Evolutionary conservation across 2,797 vertebrate species (phyloP).

Genomic region (Acipenser oxyrinchus): DNA sequence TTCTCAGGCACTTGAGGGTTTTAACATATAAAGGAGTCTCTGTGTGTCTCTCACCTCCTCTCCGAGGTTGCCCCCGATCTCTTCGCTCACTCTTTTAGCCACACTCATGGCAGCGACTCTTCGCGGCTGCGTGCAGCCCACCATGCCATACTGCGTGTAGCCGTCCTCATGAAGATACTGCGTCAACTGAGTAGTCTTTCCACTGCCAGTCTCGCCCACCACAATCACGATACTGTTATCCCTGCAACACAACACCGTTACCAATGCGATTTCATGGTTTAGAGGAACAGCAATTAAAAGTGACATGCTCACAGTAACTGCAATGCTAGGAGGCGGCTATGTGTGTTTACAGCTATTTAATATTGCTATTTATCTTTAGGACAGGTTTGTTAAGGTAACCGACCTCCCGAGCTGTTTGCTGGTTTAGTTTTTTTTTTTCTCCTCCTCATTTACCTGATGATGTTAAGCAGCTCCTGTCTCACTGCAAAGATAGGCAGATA

Average conservation of each 20-base stretch:
- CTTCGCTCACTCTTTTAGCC: conserved; percentile 95
- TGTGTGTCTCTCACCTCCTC: conserved; percentile 75
- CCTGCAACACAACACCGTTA: conserved; percentile 42
- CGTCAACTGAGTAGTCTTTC: conserved; percentile 95
- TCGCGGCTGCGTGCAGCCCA: conserved; percentile 92
- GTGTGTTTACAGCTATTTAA: too few species aligned
- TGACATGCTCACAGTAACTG: neutral
- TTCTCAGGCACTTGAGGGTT: neutral
- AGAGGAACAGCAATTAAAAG: neutral
- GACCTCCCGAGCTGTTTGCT: neutral
- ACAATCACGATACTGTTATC: conserved; percentile 98
- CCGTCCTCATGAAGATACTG: conserved; percentile 97
- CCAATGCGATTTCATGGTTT: neutral
- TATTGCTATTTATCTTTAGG: too few species aligned
- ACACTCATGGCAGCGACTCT: conserved; percentile 97
- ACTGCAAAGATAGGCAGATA: conserved; percentile 96
- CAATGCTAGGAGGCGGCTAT: too few species aligned
- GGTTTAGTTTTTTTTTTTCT: too few species aligned
- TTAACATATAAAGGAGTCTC: neutral
- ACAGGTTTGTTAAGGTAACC: too few species aligned
- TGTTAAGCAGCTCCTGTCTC: conserved; percentile 89
- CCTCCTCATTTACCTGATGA: conserved; percentile 70
- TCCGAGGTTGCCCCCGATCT: conserved; percentile 83
- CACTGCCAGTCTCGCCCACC: conserved; percentile 93
- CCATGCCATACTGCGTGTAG: conserved; percentile 95